A percentile compares a stretch with the other conserved stretches of the same genome.
Evolutionary conservation across 2,888 invertebrate species (phyloP).

Genomic region (Ochlodes sylvanus): DNA sequence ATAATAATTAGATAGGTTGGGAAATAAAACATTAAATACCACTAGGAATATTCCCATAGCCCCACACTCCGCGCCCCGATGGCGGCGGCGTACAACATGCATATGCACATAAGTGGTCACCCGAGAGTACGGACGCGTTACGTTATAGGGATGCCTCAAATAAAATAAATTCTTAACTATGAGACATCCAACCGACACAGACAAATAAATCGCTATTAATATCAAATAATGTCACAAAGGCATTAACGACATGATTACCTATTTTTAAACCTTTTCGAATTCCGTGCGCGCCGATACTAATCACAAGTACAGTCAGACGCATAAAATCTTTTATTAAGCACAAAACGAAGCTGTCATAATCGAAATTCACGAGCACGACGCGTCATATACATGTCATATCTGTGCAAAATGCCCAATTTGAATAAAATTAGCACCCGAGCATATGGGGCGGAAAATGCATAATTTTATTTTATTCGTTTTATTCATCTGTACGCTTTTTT

Average conservation of each 20-base stretch:
- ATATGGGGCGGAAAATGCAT: constrained; percentile 46
- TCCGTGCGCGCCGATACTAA: constrained; percentile 8
- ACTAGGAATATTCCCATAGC: too few relatives aligned
- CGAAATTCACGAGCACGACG: constrained; percentile 39
- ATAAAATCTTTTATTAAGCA: constrained; percentile 48
- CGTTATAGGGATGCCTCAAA: too few relatives aligned
- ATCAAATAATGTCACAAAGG: not conserved
- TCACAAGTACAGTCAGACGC: constrained; percentile 40
- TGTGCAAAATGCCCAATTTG: constrained; percentile 54
- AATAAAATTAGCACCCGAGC: constrained; percentile 57
- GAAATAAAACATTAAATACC: too few relatives aligned
- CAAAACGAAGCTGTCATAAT: constrained; percentile 49
- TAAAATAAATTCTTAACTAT: too few relatives aligned
- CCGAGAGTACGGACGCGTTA: too few relatives aligned
- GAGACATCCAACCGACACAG: too few relatives aligned
- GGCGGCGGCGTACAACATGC: too few relatives aligned
- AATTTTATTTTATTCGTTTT: constrained; percentile 44
- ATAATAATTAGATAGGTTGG: too few relatives aligned
- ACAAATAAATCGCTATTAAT: too few relatives aligned
- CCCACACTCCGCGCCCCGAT: too few relatives aligned
- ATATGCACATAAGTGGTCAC: too few relatives aligned
- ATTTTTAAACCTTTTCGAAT: constrained; percentile 8
- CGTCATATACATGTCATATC: constrained; percentile 47
- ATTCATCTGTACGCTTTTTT: constrained; percentile 40
- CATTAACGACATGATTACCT: not conserved